Conservation (phyloP, 2,888 invertebrate genomes). For the Apamea crenata region DNA sequence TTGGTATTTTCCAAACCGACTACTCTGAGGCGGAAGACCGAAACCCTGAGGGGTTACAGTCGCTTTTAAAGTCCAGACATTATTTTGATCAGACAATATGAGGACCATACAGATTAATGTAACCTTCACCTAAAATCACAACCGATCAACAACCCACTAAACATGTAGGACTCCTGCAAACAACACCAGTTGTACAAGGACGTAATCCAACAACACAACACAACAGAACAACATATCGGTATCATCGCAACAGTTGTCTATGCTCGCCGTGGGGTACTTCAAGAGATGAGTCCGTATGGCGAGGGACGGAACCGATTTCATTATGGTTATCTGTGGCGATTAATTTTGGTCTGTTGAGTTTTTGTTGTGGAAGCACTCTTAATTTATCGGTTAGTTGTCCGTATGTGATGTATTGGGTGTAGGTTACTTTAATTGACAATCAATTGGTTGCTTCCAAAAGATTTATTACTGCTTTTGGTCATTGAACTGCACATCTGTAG, state of each 20-base stretch:
- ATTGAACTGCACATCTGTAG: background rate
- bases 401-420: slow-evolving; percentile 44
- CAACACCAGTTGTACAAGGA: slow-evolving; percentile 67
- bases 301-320: slow-evolving; percentile 72
- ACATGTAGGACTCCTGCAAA: slow-evolving; percentile 54
- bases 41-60: too few species aligned
- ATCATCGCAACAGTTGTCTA: slow-evolving; percentile 82
- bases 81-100: too few species aligned
- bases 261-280: slow-evolving; percentile 42
- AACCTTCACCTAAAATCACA: slow-evolving; percentile 5
- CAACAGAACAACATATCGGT: slow-evolving; percentile 74
- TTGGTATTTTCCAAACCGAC: too few species aligned
- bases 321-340: slow-evolving; percentile 78
- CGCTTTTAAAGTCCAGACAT: too few species aligned
- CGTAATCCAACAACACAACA: slow-evolving; percentile 72
- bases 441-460: background rate
- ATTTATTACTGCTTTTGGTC: background rate
- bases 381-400: slow-evolving; percentile 59
- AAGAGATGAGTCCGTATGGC: slow-evolving; percentile 73
- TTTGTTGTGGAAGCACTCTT: slow-evolving; percentile 57
- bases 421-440: background rate
- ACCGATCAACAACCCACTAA: slow-evolving; percentile 21
- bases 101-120: background rate
- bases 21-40: too few species aligned
- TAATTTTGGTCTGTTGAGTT: slow-evolving; percentile 66